A percentile compares a stretch with the other conserved stretches of the same genome.
phyloP scores from a whole-genome alignment of 2,888 invertebrate genomes.

The Parnassius orleans region DNA sequence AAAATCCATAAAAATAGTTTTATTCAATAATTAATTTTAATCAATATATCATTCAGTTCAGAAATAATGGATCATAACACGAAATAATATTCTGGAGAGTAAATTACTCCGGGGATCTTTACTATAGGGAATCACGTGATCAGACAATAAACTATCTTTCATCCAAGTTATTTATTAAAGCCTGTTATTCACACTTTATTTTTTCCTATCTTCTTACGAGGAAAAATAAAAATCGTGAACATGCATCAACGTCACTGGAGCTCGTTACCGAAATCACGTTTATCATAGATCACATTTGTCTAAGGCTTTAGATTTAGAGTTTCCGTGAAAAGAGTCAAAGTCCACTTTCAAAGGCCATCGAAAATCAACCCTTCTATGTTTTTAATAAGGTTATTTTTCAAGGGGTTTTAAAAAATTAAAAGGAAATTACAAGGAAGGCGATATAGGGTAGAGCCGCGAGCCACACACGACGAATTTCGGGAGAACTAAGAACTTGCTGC shows the following conservation, averaged over 20 bases:
- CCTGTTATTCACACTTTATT: constrained; percentile 58
- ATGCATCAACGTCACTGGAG: constrained; percentile 65
- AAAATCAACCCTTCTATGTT: constrained; percentile 40
- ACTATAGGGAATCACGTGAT: constrained; percentile 76
- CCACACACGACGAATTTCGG: constrained; percentile 79
- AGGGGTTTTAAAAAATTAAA: constrained; percentile 38
- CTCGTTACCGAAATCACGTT: constrained; percentile 79
- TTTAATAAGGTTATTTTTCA: constrained; percentile 41
- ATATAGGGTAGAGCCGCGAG: constrained; percentile 64
- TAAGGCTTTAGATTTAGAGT: constrained; percentile 63
- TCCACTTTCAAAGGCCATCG: constrained; percentile 21
- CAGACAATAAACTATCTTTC: constrained; percentile 76
- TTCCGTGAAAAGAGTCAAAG: constrained; percentile 38
- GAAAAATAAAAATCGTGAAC: constrained; percentile 67
- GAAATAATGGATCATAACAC: constrained; percentile 56
- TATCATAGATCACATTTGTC: constrained; percentile 79
- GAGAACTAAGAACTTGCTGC: constrained; percentile 62
- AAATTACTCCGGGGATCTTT: constrained; percentile 51
- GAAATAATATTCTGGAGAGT: constrained; percentile 68
- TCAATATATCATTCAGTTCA: constrained; percentile 42
- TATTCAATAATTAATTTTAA: no score
- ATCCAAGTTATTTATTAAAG: constrained; percentile 69
- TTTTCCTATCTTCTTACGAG: constrained; percentile 55
- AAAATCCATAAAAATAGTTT: no score
- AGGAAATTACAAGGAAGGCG: constrained; percentile 52